These are phyloP conservation scores for Petrocephalus schoutedeni DNA, from an alignment of 2,797 vertebrate species.

Conservation along the genomic window DNA sequence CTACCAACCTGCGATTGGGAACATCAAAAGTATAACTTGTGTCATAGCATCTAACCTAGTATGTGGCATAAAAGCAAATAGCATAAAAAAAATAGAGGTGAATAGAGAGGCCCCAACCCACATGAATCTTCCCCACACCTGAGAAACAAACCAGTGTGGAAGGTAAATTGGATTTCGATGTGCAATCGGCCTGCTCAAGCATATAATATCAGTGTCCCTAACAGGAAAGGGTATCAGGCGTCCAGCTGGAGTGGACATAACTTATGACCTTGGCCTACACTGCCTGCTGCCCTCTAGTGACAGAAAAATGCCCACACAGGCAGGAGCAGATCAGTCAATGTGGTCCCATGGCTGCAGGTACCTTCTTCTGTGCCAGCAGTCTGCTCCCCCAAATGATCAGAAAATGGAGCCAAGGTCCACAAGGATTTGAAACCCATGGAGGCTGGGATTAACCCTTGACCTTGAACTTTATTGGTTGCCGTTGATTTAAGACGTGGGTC, in stretches of 20 bases:
- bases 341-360: neutral
- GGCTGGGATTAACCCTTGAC: neutral
- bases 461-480: neutral
- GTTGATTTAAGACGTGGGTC: neutral
- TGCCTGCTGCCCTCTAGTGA: constrained; percentile 14
- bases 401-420: neutral
- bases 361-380: neutral
- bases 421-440: neutral
- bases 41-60: neutral
- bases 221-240: neutral
- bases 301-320: neutral
- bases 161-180: neutral
- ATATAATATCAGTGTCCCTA: neutral
- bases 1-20: neutral
- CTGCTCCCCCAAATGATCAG: neutral
- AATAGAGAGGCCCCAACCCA: neutral
- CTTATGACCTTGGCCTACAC: neutral
- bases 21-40: neutral
- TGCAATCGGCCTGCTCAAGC: neutral
- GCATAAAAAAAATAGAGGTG: neutral
- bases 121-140: neutral
- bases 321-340: neutral
- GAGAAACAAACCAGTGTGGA: neutral
- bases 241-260: neutral
- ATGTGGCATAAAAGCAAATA: neutral